Evolutionary conservation across 2,888 invertebrate genomes (phyloP), one percentile per base, ranked within the genome.

Genomic region (Azorinus chamasolen): DNA sequence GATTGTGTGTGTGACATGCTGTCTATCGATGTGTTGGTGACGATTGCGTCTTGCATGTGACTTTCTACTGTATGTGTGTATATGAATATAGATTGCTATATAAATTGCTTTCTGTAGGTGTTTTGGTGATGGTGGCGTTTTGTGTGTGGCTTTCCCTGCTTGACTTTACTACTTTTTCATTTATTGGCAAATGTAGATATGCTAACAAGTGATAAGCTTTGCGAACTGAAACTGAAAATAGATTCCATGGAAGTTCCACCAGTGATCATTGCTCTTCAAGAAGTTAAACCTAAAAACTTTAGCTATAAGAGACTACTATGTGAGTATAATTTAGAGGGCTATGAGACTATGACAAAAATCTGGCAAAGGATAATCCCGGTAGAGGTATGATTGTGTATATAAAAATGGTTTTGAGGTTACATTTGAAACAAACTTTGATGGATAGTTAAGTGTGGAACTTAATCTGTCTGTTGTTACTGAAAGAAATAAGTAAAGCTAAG

Each of bases 311-410:
- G 61, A 61, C 16, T 14, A 25, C 12, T 22, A 6, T 8, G 46
- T 22, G 61, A 61, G 20, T 61, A 61, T 50, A 61, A 61, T 25
- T n/a, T 48, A 22, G 61, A 61, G 6, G 61, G 61, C 2, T 61
- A 61, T 48, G 61, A 61, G 27, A 48, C 48, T n/a, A 2, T 61
- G 12, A 16, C 27, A 16, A 14, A 12, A 61, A 61, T 20, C 16
- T 61, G 3, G 37, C 18, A 10, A 4, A 48, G 24, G 14, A n/a
- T n/a, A 20, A 22, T 20, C 22, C 39, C 5, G 61, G 61, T 27
- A 61, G 61, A 48, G 61, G 61, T 16, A 18, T 61, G 48, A 25
- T 61, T 45, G 3, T 61, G n/a, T 61, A 61, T 48, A 61, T 61
- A 12, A 46, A 32, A 25, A 14, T 2, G 4, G 37, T 5, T 6